Conservation (phyloP, 2,888 invertebrate species). For the Netelia fuscicornis region DNA sequence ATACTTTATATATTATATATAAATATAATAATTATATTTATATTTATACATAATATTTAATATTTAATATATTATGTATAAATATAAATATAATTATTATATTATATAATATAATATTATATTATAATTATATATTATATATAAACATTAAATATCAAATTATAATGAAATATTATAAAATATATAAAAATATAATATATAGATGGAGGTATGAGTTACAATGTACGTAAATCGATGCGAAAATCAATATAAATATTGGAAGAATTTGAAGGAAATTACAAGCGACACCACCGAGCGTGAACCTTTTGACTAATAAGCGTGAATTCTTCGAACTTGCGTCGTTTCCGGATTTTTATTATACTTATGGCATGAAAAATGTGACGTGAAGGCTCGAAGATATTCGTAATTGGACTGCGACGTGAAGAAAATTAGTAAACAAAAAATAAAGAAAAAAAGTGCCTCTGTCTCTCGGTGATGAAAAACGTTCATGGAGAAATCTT, state of each 20-base stretch:
- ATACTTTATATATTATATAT: too few species aligned
- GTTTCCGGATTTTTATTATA: constrained; percentile 42
- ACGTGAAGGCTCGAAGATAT: constrained; percentile 2
- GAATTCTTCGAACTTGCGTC: constrained; percentile 6
- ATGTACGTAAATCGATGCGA: not conserved
- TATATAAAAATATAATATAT: too few species aligned
- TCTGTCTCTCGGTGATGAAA: not conserved
- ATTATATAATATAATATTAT: too few species aligned
- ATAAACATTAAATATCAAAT: too few species aligned
- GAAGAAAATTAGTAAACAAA: not conserved
- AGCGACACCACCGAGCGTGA: not conserved
- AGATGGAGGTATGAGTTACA: not conserved
- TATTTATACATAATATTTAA: too few species aligned
- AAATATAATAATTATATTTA: too few species aligned
- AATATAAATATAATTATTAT: constrained; percentile 2
- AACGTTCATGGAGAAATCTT: not conserved
- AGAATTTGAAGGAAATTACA: constrained; percentile 15
- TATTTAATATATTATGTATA: not conserved
- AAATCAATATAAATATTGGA: not conserved
- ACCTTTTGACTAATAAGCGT: constrained; percentile 17
- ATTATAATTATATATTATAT: too few species aligned
- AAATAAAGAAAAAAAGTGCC: not conserved
- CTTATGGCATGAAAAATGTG: not conserved
- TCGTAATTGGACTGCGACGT: not conserved
- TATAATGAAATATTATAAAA: too few species aligned